Percentiles rank a stretch among this genome's conserved stretches.
phyloP scores from a whole-genome alignment of 2,797 vertebrate species.

The Acridotheres tristis region DNA sequence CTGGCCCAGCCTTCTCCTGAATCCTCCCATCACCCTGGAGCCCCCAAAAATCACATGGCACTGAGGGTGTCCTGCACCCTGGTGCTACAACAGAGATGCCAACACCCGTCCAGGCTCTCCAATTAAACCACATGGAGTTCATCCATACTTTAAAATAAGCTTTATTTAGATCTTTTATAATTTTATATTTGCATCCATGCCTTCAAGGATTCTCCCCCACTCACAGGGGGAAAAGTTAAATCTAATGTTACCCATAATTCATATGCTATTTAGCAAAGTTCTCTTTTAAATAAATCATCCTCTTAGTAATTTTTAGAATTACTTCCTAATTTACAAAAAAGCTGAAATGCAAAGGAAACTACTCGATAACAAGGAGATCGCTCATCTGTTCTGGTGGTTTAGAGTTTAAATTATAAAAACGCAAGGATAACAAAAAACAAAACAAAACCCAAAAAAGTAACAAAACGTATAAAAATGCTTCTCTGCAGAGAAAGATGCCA shows the following conservation, averaged over 20 bases:
- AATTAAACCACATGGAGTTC: slow-evolving; percentile 64
- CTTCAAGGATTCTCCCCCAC: slow-evolving; percentile 83
- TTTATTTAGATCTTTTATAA: slow-evolving; percentile 91
- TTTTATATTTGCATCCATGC: slow-evolving; percentile 91
- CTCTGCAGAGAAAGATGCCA: slow-evolving; percentile 33
- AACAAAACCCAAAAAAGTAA: not conserved
- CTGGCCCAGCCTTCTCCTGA: not conserved
- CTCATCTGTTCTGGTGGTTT: slow-evolving; percentile 61
- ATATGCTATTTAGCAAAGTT: slow-evolving; percentile 79
- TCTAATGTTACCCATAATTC: slow-evolving; percentile 81
- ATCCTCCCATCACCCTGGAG: not conserved
- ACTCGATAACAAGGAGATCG: slow-evolving; percentile 66
- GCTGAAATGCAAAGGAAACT: slow-evolving; percentile 85
- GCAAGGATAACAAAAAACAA: slow-evolving; percentile 42
- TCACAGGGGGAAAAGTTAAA: slow-evolving; percentile 69
- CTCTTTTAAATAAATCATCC: slow-evolving; percentile 92
- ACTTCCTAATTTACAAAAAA: slow-evolving; percentile 92
- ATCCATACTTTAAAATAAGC: slow-evolving; percentile 96
- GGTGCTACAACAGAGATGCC: fast-evolving
- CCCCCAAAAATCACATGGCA: fast-evolving
- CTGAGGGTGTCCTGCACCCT: not conserved
- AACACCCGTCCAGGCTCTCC: not conserved
- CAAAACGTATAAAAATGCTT: slow-evolving; percentile 52
- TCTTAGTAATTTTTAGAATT: slow-evolving; percentile 87
- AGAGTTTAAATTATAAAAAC: slow-evolving; percentile 74